A percentile compares a stretch with the other conserved stretches of the same genome.
These are phyloP conservation scores for Colossoma macropomum DNA, from an alignment of 2,113 vertebrate genomes.

Conservation along the genomic window DNA sequence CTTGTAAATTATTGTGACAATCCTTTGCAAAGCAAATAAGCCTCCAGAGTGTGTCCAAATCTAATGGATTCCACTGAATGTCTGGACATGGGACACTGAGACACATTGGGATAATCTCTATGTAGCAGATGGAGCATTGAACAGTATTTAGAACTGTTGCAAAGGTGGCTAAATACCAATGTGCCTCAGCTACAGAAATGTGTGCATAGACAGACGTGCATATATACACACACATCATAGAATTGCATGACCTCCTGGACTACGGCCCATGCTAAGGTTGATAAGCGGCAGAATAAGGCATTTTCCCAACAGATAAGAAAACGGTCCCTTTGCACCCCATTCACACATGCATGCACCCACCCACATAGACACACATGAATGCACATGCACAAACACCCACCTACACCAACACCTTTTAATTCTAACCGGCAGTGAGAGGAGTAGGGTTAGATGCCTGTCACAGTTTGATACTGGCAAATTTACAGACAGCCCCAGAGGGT, in stretches of 20 bases:
- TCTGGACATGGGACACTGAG: conserved; percentile 18
- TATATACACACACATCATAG: neutral
- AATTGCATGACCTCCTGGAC: conserved; percentile 11
- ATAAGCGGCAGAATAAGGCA: conserved; percentile 30
- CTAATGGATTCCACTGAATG: neutral
- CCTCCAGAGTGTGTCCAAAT: conserved; percentile 10
- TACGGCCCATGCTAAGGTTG: neutral
- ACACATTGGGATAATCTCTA: conserved; percentile 37
- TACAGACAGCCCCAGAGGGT: conserved; percentile 30
- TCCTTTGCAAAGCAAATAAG: conserved; percentile 31
- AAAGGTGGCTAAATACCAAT: conserved; percentile 26
- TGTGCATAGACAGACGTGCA: conserved; percentile 7
- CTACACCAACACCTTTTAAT: neutral
- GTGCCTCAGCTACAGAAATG: neutral
- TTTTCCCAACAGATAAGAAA: conserved; percentile 43
- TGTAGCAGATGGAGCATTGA: conserved; percentile 30
- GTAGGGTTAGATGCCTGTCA: conserved; percentile 4
- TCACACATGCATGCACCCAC: conserved; percentile 17
- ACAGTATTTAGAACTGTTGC: conserved; percentile 31
- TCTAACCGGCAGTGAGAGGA: conserved; percentile 2
- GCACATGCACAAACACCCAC: conserved; percentile 7
- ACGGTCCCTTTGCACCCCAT: neutral
- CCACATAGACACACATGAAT: conserved; percentile 17
- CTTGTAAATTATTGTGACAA: conserved; percentile 29
- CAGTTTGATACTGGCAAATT: conserved; percentile 22